Percentiles rank a stretch among this genome's conserved stretches.
Evolutionary conservation across 2,888 invertebrate genomes (phyloP).

Genomic region (Sarcophaga variegata): DNA sequence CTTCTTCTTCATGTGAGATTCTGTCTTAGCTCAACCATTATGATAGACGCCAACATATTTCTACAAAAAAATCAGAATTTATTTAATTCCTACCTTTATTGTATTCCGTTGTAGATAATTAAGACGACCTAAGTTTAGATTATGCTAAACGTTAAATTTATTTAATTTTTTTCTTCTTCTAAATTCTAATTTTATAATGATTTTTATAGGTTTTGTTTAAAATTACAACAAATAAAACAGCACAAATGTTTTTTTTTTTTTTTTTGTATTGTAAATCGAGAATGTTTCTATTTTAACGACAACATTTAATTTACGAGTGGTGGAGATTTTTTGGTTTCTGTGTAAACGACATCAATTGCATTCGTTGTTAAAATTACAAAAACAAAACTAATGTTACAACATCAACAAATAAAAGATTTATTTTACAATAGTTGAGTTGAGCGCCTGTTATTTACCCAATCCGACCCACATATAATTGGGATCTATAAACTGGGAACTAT

Average conservation of each 20-base stretch:
- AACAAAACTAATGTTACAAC: constrained; percentile 21
- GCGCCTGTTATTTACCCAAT: constrained; percentile 82
- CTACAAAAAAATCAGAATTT: no score
- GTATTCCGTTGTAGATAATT: no score
- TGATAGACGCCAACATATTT: no score
- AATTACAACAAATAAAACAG: constrained; percentile 58
- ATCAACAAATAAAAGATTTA: constrained; percentile 35
- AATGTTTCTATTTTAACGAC: neutral
- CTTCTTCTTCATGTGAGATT: no score
- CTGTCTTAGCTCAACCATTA: no score
- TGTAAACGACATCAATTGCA: constrained; percentile 64
- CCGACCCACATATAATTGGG: constrained; percentile 87
- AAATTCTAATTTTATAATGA: neutral
- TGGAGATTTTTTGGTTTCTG: neutral
- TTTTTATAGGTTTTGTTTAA: constrained; percentile 16
- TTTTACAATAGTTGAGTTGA: constrained; percentile 9
- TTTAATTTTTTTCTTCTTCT: neutral
- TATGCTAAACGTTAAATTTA: neutral
- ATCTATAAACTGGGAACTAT: constrained; percentile 85
- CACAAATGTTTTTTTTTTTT: constrained; percentile 43
- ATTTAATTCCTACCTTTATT: no score
- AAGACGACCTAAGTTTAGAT: no score
- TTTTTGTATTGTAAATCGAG: neutral
- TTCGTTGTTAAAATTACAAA: constrained; percentile 65
- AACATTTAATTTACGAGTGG: constrained; percentile 3